phyloP scores from a whole-genome alignment of 2,888 invertebrate species.

The Scaptomyza reducta region DNA sequence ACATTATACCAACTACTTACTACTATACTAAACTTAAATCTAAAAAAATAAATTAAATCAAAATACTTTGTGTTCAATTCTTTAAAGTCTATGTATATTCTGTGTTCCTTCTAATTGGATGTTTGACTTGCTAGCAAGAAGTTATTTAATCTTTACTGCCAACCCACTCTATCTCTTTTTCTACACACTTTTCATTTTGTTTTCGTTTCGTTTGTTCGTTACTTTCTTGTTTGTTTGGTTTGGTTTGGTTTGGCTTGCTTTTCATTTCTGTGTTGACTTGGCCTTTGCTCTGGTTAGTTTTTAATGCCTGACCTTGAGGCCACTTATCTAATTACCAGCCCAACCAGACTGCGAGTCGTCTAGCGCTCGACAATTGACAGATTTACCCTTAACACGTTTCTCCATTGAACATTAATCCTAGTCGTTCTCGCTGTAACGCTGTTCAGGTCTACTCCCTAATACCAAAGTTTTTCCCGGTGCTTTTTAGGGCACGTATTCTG shows the following conservation, averaged over 20 bases:
- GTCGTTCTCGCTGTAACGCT: not conserved
- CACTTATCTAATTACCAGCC: slow-evolving; percentile 71
- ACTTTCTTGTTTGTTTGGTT: slow-evolving; percentile 22
- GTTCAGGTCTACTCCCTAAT: slow-evolving; percentile 1
- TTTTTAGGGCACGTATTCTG: slow-evolving; percentile 40
- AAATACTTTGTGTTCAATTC: slow-evolving; percentile 59
- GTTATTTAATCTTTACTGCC: slow-evolving; percentile 49
- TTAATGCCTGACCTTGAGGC: slow-evolving; percentile 69
- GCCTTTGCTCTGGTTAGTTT: slow-evolving; percentile 50
- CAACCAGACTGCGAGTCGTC: slow-evolving; percentile 60
- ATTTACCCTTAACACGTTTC: slow-evolving; percentile 12
- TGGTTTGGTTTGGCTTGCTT: slow-evolving; percentile 15
- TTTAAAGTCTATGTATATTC: slow-evolving; percentile 64
- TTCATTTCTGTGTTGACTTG: slow-evolving; percentile 45
- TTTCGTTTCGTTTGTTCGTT: slow-evolving; percentile 32
- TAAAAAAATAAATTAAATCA: not conserved
- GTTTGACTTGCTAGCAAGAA: slow-evolving; percentile 77
- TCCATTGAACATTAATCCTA: slow-evolving; percentile 2
- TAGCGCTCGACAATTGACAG: slow-evolving; percentile 27
- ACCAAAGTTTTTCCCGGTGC: slow-evolving; percentile 8
- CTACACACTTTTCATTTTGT: slow-evolving; percentile 18
- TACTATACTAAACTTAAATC: slow-evolving; percentile 53
- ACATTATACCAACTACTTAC: slow-evolving; percentile 56
- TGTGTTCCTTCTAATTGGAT: slow-evolving; percentile 75
- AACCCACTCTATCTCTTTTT: not conserved